Conservation (phyloP, 2,888 invertebrate species). For the Cephalotes varians region DNA sequence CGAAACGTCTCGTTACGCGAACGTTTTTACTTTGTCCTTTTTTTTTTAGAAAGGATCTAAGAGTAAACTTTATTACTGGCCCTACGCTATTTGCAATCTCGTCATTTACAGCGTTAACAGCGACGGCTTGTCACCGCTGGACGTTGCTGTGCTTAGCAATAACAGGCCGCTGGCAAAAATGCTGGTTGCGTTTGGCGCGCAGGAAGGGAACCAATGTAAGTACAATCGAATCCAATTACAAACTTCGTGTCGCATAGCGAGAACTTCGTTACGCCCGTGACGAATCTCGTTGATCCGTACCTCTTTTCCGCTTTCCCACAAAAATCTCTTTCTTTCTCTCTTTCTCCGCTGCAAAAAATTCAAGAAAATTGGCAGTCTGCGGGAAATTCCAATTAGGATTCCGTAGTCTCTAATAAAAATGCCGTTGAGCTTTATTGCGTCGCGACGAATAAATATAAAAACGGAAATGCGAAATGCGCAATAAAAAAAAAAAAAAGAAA, state of each 20-base stretch:
- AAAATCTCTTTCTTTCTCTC: neutral
- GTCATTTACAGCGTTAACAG: slow-evolving; percentile 91
- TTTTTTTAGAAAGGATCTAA: neutral
- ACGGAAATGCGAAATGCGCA: neutral
- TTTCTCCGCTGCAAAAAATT: neutral
- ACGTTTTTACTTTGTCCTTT: neutral
- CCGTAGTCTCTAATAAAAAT: slow-evolving; percentile 67
- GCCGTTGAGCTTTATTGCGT: slow-evolving; percentile 64
- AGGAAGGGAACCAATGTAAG: slow-evolving; percentile 94
- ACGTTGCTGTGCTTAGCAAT: slow-evolving; percentile 96
- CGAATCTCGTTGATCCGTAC: slow-evolving; percentile 32
- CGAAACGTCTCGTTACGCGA: neutral
- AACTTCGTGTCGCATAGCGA: slow-evolving; percentile 4
- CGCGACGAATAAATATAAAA: slow-evolving; percentile 50
- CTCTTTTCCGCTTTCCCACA: slow-evolving; percentile 13
- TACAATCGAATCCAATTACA: slow-evolving; percentile 69
- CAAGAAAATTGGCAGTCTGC: slow-evolving; percentile 30
- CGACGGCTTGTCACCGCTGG: slow-evolving; percentile 95
- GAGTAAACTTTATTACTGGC: neutral
- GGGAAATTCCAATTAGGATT: slow-evolving; percentile 69
- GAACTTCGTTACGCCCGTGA: slow-evolving; percentile 33
- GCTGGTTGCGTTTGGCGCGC: slow-evolving; percentile 95
- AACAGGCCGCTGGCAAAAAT: slow-evolving; percentile 95
- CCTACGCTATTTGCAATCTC: neutral
- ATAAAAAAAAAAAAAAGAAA: neutral